phyloP scores from a whole-genome alignment of 1,140 invertebrate species.

The Rhopalosiphum maidis region DNA sequence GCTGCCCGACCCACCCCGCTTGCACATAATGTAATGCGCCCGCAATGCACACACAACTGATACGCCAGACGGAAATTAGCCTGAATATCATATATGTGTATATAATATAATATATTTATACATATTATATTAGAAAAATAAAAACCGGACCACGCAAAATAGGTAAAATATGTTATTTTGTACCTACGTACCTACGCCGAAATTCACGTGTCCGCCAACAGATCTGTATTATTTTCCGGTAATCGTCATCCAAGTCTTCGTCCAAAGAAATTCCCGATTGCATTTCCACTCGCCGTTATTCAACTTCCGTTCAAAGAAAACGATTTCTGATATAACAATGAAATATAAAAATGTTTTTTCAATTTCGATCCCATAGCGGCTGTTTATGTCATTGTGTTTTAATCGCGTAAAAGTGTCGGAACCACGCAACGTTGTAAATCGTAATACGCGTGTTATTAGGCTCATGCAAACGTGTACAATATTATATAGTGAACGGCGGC shows the following conservation, averaged over 20 bases:
- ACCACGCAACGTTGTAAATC: background rate
- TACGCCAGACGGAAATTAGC: background rate
- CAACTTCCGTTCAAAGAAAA: background rate
- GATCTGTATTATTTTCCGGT: background rate
- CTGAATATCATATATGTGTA: background rate
- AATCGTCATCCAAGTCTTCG: background rate
- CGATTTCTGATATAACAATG: background rate
- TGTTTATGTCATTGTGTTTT: background rate
- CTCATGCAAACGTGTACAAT: background rate
- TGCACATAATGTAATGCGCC: background rate
- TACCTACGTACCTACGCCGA: background rate
- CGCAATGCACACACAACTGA: background rate
- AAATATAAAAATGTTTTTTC: background rate
- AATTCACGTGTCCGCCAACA: no score
- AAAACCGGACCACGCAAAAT: background rate
- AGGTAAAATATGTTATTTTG: background rate
- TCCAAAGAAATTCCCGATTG: background rate
- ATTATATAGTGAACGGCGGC: background rate
- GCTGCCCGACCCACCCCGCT: background rate
- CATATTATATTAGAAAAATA: background rate
- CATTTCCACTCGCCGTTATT: background rate
- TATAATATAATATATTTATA: background rate
- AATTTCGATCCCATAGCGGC: background rate
- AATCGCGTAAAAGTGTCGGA: background rate
- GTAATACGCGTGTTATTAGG: background rate